Conservation (phyloP, 2,888 invertebrate genomes). For the Metellina segmentata region DNA sequence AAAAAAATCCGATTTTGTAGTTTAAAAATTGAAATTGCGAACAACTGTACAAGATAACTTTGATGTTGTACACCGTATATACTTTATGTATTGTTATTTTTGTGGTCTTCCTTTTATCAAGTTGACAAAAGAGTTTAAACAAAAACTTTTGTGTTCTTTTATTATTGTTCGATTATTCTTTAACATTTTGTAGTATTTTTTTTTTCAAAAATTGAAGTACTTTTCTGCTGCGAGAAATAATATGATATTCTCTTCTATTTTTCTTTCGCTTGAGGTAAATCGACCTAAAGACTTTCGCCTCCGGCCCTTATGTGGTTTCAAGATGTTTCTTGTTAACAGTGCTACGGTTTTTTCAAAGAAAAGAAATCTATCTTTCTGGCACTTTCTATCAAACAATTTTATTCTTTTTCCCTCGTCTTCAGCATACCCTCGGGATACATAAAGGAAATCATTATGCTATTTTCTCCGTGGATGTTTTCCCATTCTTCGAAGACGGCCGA, state of each 20-base stretch:
- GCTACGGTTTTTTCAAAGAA: not conserved
- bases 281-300: constrained; percentile 52
- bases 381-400: constrained; percentile 44
- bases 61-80: too few relatives aligned
- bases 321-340: constrained; percentile 68
- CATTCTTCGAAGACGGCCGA: constrained; percentile 5
- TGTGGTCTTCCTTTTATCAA: not conserved
- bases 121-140: not conserved
- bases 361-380: constrained; percentile 28
- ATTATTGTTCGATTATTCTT: constrained; percentile 27
- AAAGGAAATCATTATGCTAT: constrained; percentile 55
- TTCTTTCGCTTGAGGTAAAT: constrained; percentile 14
- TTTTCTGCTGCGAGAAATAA: constrained; percentile 9
- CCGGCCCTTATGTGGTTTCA: constrained; percentile 37
- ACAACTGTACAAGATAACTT: too few relatives aligned
- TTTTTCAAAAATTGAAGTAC: not conserved
- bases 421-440: constrained; percentile 24
- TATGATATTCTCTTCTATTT: constrained; percentile 15
- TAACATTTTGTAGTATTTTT: not conserved
- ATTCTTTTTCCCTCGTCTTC: constrained; percentile 5
- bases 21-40: too few relatives aligned
- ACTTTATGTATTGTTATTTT: too few relatives aligned
- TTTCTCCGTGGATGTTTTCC: constrained; percentile 23
- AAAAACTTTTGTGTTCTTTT: not conserved
- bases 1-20: too few relatives aligned